A percentile compares a stretch with the other conserved stretches of the same genome.
These are phyloP conservation scores for Cheilosia scutellata DNA, from an alignment of 2,888 invertebrate genomes.

Conservation along the genomic window DNA sequence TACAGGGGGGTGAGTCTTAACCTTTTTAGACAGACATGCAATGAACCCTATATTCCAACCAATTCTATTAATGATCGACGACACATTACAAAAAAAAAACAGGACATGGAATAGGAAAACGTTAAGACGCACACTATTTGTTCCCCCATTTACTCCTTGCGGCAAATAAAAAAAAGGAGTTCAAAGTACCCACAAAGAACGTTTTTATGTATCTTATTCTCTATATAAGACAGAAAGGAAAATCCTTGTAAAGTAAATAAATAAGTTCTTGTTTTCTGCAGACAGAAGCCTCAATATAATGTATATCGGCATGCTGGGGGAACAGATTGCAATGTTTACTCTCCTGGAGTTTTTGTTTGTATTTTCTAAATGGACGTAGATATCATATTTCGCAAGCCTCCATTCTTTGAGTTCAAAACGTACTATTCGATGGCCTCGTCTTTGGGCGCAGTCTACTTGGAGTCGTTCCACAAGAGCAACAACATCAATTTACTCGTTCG, in stretches of 20 bases:
- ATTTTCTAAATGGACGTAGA: constrained; percentile 30
- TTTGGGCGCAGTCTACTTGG: not conserved
- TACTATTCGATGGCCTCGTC: constrained; percentile 4
- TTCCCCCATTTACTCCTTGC: not conserved
- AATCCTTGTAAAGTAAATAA: constrained; percentile 40
- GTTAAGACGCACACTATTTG: constrained; percentile 25
- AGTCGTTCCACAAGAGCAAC: not conserved
- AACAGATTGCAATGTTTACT: constrained; percentile 47
- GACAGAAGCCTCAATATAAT: not conserved
- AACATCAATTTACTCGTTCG: constrained; percentile 11
- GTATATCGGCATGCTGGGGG: not conserved
- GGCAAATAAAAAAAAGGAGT: constrained; percentile 9
- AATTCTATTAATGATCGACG: constrained; percentile 45
- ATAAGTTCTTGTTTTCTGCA: constrained; percentile 38
- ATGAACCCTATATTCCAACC: constrained; percentile 43
- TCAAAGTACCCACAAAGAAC: constrained; percentile 34
- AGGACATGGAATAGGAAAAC: constrained; percentile 6
- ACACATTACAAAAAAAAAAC: constrained; percentile 17
- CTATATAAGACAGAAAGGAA: constrained; percentile 19
- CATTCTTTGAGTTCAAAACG: constrained; percentile 17
- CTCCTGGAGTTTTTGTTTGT: constrained; percentile 28
- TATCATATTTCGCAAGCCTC: constrained; percentile 44
- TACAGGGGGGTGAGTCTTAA: not conserved
- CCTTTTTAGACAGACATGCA: constrained; percentile 47
- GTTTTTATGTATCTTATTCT: constrained; percentile 4